These are phyloP conservation scores for Taxidea taxus DNA, from an alignment of 2,113 vertebrate species.

Conservation along the genomic window DNA sequence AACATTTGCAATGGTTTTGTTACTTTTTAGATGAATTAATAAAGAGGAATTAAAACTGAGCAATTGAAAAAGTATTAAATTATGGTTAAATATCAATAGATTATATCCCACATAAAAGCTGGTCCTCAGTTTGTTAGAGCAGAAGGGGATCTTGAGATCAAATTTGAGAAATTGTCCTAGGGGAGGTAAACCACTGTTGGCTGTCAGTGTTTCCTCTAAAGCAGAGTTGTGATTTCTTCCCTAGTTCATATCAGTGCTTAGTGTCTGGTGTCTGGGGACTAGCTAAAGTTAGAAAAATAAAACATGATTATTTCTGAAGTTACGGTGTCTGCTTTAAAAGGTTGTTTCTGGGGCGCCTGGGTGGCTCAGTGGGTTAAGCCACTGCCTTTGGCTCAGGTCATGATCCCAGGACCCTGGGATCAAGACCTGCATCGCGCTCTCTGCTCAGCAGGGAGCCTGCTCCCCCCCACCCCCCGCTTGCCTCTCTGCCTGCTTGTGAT, in stretches of 20 bases:
- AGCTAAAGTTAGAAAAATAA: neutral
- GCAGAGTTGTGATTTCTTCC: neutral
- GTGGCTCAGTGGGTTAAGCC: no score
- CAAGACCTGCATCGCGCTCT: no score
- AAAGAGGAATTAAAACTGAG: constrained; percentile 29
- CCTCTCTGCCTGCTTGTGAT: no score
- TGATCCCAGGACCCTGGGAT: no score
- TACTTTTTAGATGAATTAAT: constrained; percentile 11
- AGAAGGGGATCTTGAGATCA: neutral
- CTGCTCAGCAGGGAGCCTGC: no score
- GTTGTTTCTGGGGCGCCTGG: no score
- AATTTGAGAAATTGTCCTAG: neutral
- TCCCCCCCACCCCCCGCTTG: no score
- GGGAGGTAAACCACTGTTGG: neutral
- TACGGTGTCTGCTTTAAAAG: constrained; percentile 4
- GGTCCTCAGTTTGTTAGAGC: neutral
- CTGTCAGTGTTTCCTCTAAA: neutral
- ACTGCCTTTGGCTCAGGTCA: no score
- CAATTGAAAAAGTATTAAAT: constrained; percentile 2
- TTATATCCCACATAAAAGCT: neutral
- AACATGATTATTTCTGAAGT: neutral
- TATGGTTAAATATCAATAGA: neutral
- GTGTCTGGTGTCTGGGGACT: neutral
- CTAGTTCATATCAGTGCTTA: neutral
- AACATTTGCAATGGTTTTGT: neutral